A percentile compares a stretch with the other conserved stretches of the same genome.
These are phyloP conservation scores for Chloroceryle inda DNA, from an alignment of 2,797 vertebrate genomes.

Conservation along the genomic window DNA sequence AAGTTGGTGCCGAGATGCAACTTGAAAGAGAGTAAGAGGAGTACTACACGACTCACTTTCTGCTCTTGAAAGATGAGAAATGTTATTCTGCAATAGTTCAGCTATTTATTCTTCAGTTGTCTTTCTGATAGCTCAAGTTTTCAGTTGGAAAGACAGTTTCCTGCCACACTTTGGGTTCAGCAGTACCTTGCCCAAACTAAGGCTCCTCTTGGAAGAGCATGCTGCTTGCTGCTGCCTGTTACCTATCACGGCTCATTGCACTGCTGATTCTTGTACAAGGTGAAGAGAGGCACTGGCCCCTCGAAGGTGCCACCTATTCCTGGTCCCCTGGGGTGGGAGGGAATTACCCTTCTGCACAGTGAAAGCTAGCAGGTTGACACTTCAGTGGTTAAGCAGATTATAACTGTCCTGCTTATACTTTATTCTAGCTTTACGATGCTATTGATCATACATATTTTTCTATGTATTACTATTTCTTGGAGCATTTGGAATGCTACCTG, in stretches of 20 bases:
- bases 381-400: conserved; percentile 12
- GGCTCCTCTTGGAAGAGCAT: not conserved
- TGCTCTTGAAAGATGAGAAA: not conserved
- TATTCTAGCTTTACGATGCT: conserved; percentile 22
- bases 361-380: not conserved
- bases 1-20: not conserved
- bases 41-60: not conserved
- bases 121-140: not conserved
- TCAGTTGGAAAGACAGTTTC: not conserved
- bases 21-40: not conserved
- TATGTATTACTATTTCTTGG: not conserved
- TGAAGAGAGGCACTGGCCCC: not conserved
- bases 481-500: conserved; percentile 21
- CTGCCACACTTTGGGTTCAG: not conserved
- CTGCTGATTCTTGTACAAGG: not conserved
- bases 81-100: conserved; percentile 18
- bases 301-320: not conserved
- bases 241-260: not conserved
- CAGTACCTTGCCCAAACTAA: not conserved
- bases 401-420: not conserved
- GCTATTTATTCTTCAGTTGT: not conserved
- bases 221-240: not conserved
- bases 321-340: not conserved
- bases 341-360: not conserved
- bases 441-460: conserved; percentile 4